Evolutionary conservation across 30 jellyfish, hydroid and myxozoan genomes (phyloP).

Genomic region (Turritopsis dohrnii): DNA sequence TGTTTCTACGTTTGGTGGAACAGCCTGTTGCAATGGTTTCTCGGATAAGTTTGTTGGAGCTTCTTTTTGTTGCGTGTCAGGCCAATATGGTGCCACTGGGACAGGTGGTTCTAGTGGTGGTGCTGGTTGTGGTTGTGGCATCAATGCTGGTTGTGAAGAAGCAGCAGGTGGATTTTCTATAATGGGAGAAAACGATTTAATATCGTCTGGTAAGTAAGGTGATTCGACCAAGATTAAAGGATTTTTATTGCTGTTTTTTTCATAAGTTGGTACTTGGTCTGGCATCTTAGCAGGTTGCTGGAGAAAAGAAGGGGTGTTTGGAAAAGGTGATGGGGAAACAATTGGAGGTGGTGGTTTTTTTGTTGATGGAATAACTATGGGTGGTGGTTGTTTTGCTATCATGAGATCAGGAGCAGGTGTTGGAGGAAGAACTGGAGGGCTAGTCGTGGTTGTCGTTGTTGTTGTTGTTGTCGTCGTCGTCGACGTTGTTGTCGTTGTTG

Average conservation of each 20-base stretch:
- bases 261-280: conserved; percentile 34
- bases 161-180: conserved; percentile 30
- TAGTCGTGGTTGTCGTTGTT: conserved; percentile 38
- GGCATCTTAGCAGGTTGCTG: conserved; percentile 32
- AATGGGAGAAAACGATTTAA: conserved; percentile 4
- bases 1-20: conserved; percentile 13
- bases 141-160: conserved; percentile 22
- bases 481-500: conserved; percentile 30
- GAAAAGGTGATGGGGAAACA: conserved; percentile 39
- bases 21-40: background rate
- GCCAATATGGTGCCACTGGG: conserved; percentile 23
- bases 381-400: no score
- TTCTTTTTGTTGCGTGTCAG: background rate
- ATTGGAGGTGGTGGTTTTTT: conserved; percentile 25
- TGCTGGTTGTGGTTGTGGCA: conserved; percentile 33
- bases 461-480: conserved; percentile 27
- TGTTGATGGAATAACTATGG: conserved; percentile 41
- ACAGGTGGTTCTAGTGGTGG: conserved; percentile 26
- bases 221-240: conserved; percentile 18
- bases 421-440: conserved; percentile 37
- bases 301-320: conserved; percentile 47
- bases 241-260: conserved; percentile 20
- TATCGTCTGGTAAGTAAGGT: background rate
- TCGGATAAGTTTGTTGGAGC: background rate
- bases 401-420: conserved; percentile 36